Percentiles rank a stretch among this genome's conserved stretches.
These are phyloP conservation scores for Tragelaphus imberbis DNA, from an alignment of 2,113 vertebrate species.

Conservation along the genomic window DNA sequence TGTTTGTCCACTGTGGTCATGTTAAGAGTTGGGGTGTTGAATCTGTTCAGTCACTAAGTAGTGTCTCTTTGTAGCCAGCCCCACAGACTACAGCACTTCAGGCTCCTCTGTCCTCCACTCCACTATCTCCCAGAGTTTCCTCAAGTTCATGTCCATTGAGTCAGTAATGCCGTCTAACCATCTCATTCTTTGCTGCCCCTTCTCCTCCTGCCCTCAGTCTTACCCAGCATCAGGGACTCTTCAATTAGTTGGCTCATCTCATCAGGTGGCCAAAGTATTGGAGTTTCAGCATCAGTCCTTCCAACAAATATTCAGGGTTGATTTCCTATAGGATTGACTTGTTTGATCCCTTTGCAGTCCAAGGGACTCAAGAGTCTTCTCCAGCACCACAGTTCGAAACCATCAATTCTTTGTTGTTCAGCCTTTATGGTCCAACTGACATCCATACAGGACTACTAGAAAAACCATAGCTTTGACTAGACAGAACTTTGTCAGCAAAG, in stretches of 20 bases:
- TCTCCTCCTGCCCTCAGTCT: not conserved
- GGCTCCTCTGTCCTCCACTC: not conserved
- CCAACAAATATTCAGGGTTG: not conserved
- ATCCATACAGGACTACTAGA: not conserved
- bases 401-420: not conserved
- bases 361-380: not conserved
- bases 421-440: not conserved
- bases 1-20: not conserved
- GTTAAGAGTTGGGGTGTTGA: not conserved
- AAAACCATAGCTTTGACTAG: not conserved
- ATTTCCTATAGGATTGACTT: not conserved
- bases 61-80: not conserved
- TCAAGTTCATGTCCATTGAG: not conserved
- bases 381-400: not conserved
- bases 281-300: not conserved
- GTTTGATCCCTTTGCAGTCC: not conserved
- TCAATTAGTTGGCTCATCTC: not conserved
- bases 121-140: not conserved
- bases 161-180: accelerated
- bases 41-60: not conserved
- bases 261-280: not conserved
- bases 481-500: not conserved
- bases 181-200: not conserved
- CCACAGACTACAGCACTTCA: not conserved
- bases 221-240: not conserved